Evolutionary conservation across 2,113 vertebrate genomes (phyloP).

Genomic region (Pontoporia blainvillei): DNA sequence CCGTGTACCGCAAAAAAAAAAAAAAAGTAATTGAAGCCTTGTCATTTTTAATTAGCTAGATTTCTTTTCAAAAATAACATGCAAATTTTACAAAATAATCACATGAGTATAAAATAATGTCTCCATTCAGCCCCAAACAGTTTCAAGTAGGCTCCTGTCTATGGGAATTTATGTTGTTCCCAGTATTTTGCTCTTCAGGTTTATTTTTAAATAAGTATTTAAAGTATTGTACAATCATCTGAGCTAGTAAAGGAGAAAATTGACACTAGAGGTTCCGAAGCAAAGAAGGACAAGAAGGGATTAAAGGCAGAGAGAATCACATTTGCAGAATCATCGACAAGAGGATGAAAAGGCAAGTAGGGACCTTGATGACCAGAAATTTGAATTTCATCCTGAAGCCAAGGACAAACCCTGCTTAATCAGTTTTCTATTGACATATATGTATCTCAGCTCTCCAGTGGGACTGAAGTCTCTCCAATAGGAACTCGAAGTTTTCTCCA

Average conservation of each 20-base stretch:
- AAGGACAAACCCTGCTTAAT: neutral
- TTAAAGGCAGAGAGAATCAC: neutral
- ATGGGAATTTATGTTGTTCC: neutral
- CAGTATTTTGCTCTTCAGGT: neutral
- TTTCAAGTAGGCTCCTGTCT: neutral
- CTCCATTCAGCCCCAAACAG: neutral
- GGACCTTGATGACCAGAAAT: neutral
- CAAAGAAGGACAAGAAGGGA: neutral
- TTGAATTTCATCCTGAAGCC: neutral
- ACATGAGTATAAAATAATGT: neutral
- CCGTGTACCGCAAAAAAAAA: too few relatives aligned
- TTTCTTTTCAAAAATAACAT: neutral
- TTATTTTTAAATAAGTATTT: neutral
- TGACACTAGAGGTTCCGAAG: neutral
- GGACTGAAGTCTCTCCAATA: neutral
- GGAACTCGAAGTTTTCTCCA: neutral
- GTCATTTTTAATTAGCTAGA: neutral
- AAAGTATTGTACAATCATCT: neutral
- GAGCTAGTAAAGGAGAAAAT: neutral
- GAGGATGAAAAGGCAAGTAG: too few relatives aligned
- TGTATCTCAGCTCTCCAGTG: accelerated
- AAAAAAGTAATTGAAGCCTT: neutral
- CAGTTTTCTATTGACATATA: accelerated
- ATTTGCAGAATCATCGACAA: neutral
- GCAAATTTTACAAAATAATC: neutral